Evolutionary conservation across 2,888 invertebrate species (phyloP), one percentile per base, ranked within the genome.

Genomic region (Parnassius smintheus): DNA sequence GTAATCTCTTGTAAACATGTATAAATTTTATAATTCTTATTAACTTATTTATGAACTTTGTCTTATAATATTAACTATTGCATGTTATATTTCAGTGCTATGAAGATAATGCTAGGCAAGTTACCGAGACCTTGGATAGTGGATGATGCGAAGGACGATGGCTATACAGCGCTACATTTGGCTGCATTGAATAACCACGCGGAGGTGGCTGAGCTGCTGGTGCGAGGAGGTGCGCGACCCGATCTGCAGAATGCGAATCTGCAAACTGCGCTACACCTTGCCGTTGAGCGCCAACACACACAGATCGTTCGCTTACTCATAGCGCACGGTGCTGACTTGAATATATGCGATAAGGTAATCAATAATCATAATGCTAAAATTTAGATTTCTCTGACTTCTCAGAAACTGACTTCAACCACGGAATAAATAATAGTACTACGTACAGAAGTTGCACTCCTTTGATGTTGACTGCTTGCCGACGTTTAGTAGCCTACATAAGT

Each of bases 61-160:
- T 46, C 4, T 35, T 35, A 4, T 35, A 1, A 35, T 35, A 35
- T 35, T 35, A 0, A 35, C 4, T 35, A 35, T 35, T 35, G 0
- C 7, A 35, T 35, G 1, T 35, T 35, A 35, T 35, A 35, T 93
- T 94, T 66, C 92, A 98, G 98, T 89, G 98, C 99, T 60, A 98
- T 99, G 98, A 95, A 98, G 81, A 97, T 98, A 78, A 94, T 99
- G 77, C 92, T 99, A 75, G 95, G 96, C 59, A 98, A 98, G 90
- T 93, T 98, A 66, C 98, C 98, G 46, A 94, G 98, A 35, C 96
- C 97, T 2, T 99, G 99, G 99, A 97, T 99, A 78, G 98, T 99
- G 64, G 99, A 99, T 85, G 99, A 99, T 90, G 98, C 98, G 77
- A 99, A 99, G 83, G 99, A 99, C 84, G 99, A 99, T 79, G 99